These are phyloP conservation scores for Plestiodon gilberti DNA, from an alignment of 2,113 vertebrate species.

Conservation along the genomic window DNA sequence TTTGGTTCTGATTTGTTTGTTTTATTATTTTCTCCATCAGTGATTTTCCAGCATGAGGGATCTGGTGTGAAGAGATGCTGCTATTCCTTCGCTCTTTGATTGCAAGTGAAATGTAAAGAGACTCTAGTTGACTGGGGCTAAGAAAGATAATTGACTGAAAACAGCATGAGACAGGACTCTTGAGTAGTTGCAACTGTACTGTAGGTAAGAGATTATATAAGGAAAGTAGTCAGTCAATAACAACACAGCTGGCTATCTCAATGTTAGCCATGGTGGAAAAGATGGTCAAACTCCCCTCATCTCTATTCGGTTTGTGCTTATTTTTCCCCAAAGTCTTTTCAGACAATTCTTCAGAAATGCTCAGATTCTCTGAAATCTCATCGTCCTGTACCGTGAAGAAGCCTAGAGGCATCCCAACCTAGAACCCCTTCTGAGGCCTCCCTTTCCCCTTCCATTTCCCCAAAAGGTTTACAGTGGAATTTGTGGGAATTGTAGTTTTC, in stretches of 20 bases:
- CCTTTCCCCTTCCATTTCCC: too few species aligned
- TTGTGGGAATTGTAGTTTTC: not conserved
- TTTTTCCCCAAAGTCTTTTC: not conserved
- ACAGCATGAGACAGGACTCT: not conserved
- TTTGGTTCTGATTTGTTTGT: not conserved
- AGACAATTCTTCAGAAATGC: not conserved
- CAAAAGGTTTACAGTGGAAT: not conserved
- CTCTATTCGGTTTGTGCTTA: not conserved
- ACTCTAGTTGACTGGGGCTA: not conserved
- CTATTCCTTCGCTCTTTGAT: not conserved
- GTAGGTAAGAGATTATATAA: slow-evolving; percentile 9
- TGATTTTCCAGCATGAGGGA: not conserved
- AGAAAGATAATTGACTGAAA: slow-evolving; percentile 15
- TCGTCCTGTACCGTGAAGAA: too few species aligned
- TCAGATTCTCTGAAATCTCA: too few species aligned
- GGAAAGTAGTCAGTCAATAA: not conserved
- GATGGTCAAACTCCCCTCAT: too few species aligned
- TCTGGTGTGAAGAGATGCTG: not conserved
- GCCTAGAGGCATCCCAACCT: too few species aligned
- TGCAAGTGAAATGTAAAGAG: not conserved
- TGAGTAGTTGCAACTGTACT: not conserved
- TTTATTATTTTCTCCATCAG: not conserved
- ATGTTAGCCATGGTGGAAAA: not conserved
- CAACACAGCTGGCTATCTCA: not conserved
- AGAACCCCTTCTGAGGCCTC: too few species aligned